Percentiles rank a stretch among this genome's conserved stretches.
These are phyloP conservation scores for Flexamia atlantica DNA, from an alignment of 2,888 invertebrate species.

Conservation along the genomic window DNA sequence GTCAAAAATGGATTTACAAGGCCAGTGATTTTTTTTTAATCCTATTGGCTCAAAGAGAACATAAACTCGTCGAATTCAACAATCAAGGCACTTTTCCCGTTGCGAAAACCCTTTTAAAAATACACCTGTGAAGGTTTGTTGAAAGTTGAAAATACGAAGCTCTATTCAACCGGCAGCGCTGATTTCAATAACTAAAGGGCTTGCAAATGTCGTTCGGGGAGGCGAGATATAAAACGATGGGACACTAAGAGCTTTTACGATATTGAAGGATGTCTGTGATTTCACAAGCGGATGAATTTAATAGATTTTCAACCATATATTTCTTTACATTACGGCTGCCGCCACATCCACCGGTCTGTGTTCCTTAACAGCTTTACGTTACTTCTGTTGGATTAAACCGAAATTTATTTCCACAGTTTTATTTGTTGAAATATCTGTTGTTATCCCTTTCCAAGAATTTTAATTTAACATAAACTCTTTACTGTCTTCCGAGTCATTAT, in stretches of 20 bases:
- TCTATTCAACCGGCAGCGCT: not conserved
- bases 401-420: not conserved
- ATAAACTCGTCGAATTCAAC: too few relatives aligned
- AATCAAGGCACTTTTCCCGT: not conserved
- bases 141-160: slow-evolving; percentile 9
- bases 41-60: too few relatives aligned
- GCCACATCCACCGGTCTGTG: not conserved
- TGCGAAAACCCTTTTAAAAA: slow-evolving; percentile 3
- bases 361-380: slow-evolving; percentile 37
- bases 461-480: too few relatives aligned
- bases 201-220: slow-evolving; percentile 30
- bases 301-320: slow-evolving; percentile 58
- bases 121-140: slow-evolving; percentile 13
- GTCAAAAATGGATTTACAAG: too few relatives aligned
- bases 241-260: slow-evolving; percentile 55
- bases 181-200: slow-evolving; percentile 57
- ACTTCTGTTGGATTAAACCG: not conserved
- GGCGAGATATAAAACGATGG: slow-evolving; percentile 51
- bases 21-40: too few relatives aligned
- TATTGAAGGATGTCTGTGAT: slow-evolving; percentile 59
- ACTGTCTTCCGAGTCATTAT: too few relatives aligned
- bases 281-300: slow-evolving; percentile 59
- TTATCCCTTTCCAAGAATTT: too few relatives aligned
- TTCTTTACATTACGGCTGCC: slow-evolving; percentile 43
- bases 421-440: not conserved